Base-by-base conservation (phyloP, 2,797 vertebrate species). In the Platyrinchus mystaceus region DNA sequence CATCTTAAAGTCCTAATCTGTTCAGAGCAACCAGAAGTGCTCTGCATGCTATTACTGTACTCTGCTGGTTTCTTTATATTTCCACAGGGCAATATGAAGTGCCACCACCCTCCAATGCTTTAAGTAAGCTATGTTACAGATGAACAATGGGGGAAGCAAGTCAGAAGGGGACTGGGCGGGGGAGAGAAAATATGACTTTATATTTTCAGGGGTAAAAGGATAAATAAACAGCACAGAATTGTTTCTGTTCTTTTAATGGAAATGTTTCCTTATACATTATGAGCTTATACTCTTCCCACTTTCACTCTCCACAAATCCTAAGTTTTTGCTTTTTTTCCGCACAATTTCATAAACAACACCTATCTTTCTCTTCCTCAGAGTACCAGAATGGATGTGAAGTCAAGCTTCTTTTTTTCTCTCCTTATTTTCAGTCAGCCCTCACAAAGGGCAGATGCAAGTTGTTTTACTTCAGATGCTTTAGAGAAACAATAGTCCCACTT, bases 351-450 rank as follows among this genome's bases (percentile, higher is more conserved):
- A 60, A 71, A 68, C 7, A 60, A 7, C 15, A 34, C 2, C 15
- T 66, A 36, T 78, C 70, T 78, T 89, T 64, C 23, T 75, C 9
- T 68, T 64, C 43, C 21, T 81, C 23, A 7, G 34, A 62, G n/a
- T n/a, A 30, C 15, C 11, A 34, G n/a, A n/a, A 15, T 55, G 44
- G n/a, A 73, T 13, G 2, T 32, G 26, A 84, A 88, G 21, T 19
- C n/a, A 67, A 77, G 12, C 5, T 60, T 44, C 8, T 75, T 43
- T 28, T 17, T 16, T 2, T 0, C 13, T 9, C 2, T 2, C 20
- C 41, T 55, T 62, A 8, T 71, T 90, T 86, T 58, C 71, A 62
- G 30, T 55, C 59, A 88, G 32, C 28, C 6, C 21, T 21, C 44
- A 52, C 26, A 30, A 34, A 50, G 32, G 32, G 43, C 7, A 44